These are phyloP conservation scores for Paracyclopina nana DNA, from an alignment of 1,140 invertebrate genomes.

Conservation along the genomic window DNA sequence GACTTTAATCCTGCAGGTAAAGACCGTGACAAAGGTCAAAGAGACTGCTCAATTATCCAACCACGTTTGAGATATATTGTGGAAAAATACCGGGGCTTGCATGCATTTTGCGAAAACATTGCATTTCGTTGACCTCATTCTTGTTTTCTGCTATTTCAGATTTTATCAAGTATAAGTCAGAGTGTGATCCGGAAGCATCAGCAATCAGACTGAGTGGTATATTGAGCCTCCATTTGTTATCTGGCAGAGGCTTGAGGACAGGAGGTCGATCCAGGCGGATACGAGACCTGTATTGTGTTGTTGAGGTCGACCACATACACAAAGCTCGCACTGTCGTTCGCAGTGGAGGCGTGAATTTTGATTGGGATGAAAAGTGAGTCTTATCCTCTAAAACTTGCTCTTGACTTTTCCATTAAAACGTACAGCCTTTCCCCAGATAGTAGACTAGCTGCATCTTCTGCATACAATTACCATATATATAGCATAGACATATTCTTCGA, in stretches of 20 bases:
- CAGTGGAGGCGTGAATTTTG: slow-evolving; percentile 87
- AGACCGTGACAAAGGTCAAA: slow-evolving; percentile 6
- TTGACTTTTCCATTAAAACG: no score
- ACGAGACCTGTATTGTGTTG: slow-evolving; percentile 82
- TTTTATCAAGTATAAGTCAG: slow-evolving; percentile 77
- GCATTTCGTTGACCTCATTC: neutral
- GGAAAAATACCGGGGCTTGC: no score
- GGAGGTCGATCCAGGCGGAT: slow-evolving; percentile 39
- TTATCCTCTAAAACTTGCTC: no score
- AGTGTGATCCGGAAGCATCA: slow-evolving; percentile 28
- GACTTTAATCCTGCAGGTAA: slow-evolving; percentile 66
- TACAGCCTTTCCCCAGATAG: no score
- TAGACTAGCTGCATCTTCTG: no score
- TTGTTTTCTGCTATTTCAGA: slow-evolving; percentile 31
- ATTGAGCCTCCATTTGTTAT: slow-evolving; percentile 10
- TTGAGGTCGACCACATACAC: slow-evolving; percentile 88
- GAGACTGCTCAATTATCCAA: no score
- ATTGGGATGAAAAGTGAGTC: slow-evolving; percentile 65
- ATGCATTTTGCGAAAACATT: no score
- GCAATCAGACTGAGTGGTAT: slow-evolving; percentile 7
- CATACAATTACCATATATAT: no score
- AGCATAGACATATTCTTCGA: no score
- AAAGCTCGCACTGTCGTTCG: slow-evolving; percentile 93
- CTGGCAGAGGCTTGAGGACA: slow-evolving; percentile 55
- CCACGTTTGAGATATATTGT: no score